phyloP scores from a whole-genome alignment of 2,113 vertebrate species.

The Toxostoma redivivum region DNA sequence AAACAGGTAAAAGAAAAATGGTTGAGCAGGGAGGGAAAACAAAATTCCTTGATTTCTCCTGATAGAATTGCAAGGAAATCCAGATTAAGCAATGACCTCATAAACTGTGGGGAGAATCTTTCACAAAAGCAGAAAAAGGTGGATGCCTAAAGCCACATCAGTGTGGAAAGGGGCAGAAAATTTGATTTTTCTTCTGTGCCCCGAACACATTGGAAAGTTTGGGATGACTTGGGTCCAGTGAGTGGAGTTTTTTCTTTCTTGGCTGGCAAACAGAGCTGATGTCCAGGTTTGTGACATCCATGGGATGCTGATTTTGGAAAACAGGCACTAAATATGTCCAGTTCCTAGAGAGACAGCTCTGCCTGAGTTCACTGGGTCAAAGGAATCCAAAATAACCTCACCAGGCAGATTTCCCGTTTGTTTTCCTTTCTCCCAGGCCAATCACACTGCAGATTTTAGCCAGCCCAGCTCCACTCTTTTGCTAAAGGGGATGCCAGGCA shows the following conservation, averaged over 20 bases:
- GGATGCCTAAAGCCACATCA: not conserved
- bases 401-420: not conserved
- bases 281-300: accelerated
- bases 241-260: not conserved
- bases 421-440: not conserved
- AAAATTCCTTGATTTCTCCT: not conserved
- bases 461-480: not conserved
- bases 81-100: not conserved
- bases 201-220: not conserved
- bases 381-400: not conserved
- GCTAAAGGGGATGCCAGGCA: not conserved
- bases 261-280: not conserved
- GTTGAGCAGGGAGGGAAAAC: not conserved
- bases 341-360: not conserved
- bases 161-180: not conserved
- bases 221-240: not conserved
- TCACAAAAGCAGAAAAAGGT: not conserved
- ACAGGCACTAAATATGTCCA: not conserved
- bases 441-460: not conserved
- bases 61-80: not conserved
- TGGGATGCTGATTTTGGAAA: not conserved
- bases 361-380: not conserved
- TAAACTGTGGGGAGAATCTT: not conserved
- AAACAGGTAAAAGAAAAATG: not conserved
- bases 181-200: not conserved